Evolutionary conservation across 2,797 vertebrate species (phyloP).

Genomic region (Fundulus diaphanus): DNA sequence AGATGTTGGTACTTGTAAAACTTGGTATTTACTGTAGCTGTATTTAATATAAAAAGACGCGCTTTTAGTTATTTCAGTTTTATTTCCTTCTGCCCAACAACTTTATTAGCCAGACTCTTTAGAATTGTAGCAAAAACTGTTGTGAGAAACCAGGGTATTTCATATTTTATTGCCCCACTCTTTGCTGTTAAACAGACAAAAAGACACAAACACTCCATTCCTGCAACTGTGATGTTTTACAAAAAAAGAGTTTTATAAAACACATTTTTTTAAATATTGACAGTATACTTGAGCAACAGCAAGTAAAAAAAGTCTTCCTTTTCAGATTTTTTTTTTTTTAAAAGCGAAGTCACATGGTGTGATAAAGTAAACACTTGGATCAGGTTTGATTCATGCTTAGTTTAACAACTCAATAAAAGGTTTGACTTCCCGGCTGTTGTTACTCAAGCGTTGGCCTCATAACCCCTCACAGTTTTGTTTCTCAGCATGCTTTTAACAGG

Average conservation of each 20-base stretch:
- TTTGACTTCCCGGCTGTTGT: slow-evolving; percentile 37
- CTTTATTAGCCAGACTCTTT: background rate
- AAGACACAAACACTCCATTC: slow-evolving; percentile 6
- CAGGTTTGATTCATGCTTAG: slow-evolving; percentile 40
- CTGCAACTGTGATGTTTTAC: slow-evolving; percentile 25
- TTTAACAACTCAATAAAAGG: slow-evolving; percentile 44
- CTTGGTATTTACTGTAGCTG: background rate
- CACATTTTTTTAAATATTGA: slow-evolving; percentile 57
- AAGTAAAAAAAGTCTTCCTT: slow-evolving; percentile 31
- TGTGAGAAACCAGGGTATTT: background rate
- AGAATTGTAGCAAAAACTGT: slow-evolving; percentile 12
- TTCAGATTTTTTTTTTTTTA: slow-evolving; percentile 38
- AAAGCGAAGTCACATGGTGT: slow-evolving; percentile 26
- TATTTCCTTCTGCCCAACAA: background rate
- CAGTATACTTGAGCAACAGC: slow-evolving; percentile 45
- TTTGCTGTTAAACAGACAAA: slow-evolving; percentile 3
- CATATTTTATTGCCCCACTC: background rate
- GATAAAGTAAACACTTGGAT: slow-evolving; percentile 54
- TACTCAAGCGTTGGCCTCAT: slow-evolving; percentile 28
- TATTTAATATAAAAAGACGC: background rate
- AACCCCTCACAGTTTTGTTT: slow-evolving; percentile 11
- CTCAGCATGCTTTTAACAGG: slow-evolving; percentile 26
- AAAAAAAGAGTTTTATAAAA: slow-evolving; percentile 29
- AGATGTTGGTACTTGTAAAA: background rate
- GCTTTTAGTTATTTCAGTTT: background rate